Base-by-base conservation (phyloP, 2,113 vertebrate species). In the Propithecus coquereli region DNA sequence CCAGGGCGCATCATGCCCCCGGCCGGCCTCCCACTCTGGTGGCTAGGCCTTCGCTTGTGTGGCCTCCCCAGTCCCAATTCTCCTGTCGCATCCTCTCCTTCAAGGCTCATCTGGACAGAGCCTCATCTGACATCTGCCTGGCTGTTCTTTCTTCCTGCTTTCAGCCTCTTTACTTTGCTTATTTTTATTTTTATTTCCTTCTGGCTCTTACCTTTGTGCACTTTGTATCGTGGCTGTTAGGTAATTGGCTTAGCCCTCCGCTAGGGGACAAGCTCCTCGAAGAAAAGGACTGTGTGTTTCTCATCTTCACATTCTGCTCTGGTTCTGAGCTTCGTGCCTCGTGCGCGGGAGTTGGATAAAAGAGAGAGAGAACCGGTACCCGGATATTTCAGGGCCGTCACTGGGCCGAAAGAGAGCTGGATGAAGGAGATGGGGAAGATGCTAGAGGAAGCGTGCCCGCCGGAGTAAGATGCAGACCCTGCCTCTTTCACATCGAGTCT, bases 291-390 rank as follows among this genome's bases (percentile, higher is more conserved):
- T 12, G 18, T 32, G 34, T n/a, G 87, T 97, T 77, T 87, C 59
- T 98, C 22, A 14, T 59, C 91, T 94, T 87, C 54, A 65, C 83
- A 47, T 77, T 93, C 82, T 73, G 91, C 96, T 95, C 91, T 74
- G 76, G 27, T 70, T 86, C 57, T 32, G 2, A 77, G 54, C 77
- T 95, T 73, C 2, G 57, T 68, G 27, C 32, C 77, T 52, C 50
- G n/a, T 52, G 12, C 79, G n/a, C 32, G 6, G 76, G 25, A 57
- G 17, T 25, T 96, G 79, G 81, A 30, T 18, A 66, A 52, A 74
- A 87, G 37, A 0, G 17, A 18, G 59, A 84, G 27, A 94, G 50
- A 96, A 86, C 17, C 20, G 22, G 90, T 45, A 16, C 73, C 43
- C 34, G 6, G 1, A 59, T 68, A 57, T 95, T 92, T 91, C 82